Base-by-base conservation (phyloP, 2,797 vertebrate species). In the Menidia menidia region DNA sequence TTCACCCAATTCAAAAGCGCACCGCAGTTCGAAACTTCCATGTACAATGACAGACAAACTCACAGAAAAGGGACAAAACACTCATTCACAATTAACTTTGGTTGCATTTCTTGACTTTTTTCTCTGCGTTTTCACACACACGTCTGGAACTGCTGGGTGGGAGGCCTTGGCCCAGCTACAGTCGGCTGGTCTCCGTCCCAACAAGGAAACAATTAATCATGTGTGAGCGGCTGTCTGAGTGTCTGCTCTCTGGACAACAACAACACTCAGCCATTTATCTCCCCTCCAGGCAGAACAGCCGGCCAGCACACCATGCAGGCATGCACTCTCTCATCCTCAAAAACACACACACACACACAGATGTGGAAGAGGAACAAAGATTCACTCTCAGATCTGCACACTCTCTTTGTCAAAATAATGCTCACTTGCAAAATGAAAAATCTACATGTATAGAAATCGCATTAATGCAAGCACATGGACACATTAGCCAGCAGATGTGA, bases 131-230 rank as follows among this genome's bases (percentile, higher is more conserved):
- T 58, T 64, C 62, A 63, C 44, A 64, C 32, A 57, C 61, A 52
- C 4, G 61, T 73, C 75, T 84, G 80, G 72, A 79, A 71, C 63
- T 60, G 53, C 81, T 73, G 88, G 87, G 89, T 92, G 91, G 88
- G 92, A 93, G 91, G 92, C 91, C 92, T 92, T 92, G 91, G 90
- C 80, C 64, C 81, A 84, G 83, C 80, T 83, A 83, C 88, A 85
- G 88, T 88, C 84, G 86, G 91, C 87, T 87, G 87, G 87, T 90
- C 85, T 86, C 87, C 80, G 87, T 87, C 90, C 89, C 91, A 94
- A 91, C 87, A 78, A 92, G 93, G 93, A 94, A 94, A 94, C 93
- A 92, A 94, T 94, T 94, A 93, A 95, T 95, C 92, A 93, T 93
- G 89, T 93, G 91, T 88, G 92, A 94, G 90, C 74, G 85, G 87